These are phyloP conservation scores for Panagrolaimus sp. DNA, from an alignment of 1,140 invertebrate species.

Conservation along the genomic window DNA sequence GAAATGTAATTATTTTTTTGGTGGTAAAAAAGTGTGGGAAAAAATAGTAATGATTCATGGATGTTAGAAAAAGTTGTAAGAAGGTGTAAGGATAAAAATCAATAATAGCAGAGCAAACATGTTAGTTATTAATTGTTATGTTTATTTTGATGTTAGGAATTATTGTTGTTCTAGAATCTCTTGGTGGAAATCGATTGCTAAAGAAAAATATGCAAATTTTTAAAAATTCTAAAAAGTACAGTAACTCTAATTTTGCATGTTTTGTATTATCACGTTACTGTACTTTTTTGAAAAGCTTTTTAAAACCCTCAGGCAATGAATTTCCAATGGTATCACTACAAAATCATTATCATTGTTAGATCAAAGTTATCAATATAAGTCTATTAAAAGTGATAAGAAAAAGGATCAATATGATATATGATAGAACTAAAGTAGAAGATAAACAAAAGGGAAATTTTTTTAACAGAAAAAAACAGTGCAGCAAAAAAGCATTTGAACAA, in stretches of 20 bases:
- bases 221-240: too few relatives aligned
- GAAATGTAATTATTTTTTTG: too few relatives aligned
- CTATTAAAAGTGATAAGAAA: slow-evolving; percentile 2
- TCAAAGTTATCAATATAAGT: too few relatives aligned
- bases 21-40: background rate
- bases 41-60: background rate
- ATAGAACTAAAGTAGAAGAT: slow-evolving; percentile 5
- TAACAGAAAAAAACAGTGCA: slow-evolving; percentile 7
- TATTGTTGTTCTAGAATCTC: too few relatives aligned
- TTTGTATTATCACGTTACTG: too few relatives aligned
- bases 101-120: background rate
- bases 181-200: too few relatives aligned
- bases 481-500: background rate
- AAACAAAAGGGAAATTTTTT: slow-evolving; percentile 18
- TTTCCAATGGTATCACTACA: too few relatives aligned
- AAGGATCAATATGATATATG: background rate
- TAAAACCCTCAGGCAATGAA: too few relatives aligned
- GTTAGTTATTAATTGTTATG: background rate
- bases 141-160: background rate
- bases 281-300: too few relatives aligned
- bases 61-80: slow-evolving; percentile 7
- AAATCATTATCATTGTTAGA: too few relatives aligned
- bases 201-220: too few relatives aligned
- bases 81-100: background rate
- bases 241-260: too few relatives aligned